A percentile compares a stretch with the other conserved stretches of the same genome.
Conservation (phyloP, 2,797 vertebrate species). For the Chromis chromis region DNA sequence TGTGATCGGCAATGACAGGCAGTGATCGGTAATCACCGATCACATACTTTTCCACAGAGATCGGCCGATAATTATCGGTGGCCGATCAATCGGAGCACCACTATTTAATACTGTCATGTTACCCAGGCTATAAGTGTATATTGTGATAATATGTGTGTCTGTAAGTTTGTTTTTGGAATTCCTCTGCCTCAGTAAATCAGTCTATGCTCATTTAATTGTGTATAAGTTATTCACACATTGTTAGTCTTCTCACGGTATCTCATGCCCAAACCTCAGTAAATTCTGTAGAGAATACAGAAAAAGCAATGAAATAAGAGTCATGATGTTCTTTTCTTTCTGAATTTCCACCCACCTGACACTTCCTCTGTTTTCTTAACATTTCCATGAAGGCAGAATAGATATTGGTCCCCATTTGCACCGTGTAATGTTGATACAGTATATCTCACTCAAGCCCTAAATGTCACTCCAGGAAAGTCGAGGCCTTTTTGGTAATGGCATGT, state of each 20-base stretch:
- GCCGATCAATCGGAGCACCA: too few species aligned
- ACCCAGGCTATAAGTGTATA: neutral
- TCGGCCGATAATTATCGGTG: too few species aligned
- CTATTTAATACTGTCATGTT: neutral
- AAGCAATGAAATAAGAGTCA: neutral
- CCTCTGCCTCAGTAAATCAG: neutral
- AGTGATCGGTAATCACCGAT: too few species aligned
- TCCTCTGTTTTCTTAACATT: conserved; percentile 61
- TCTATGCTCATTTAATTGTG: neutral
- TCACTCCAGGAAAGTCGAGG: conserved; percentile 79
- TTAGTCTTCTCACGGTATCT: neutral
- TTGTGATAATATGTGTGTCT: neutral
- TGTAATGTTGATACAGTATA: conserved; percentile 74
- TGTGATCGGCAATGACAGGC: too few species aligned
- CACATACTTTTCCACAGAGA: too few species aligned
- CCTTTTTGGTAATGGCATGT: conserved; percentile 80
- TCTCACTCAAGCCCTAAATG: conserved; percentile 82
- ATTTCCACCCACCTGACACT: conserved; percentile 3
- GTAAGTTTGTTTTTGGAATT: neutral
- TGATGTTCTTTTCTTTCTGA: conserved; percentile 1
- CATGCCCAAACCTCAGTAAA: neutral
- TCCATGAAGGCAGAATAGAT: conserved; percentile 64
- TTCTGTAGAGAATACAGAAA: neutral
- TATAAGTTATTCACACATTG: neutral
- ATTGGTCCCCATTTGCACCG: conserved; percentile 56